phyloP scores from a whole-genome alignment of 1,140 invertebrate species.

The Thereuonema tuberculata region DNA sequence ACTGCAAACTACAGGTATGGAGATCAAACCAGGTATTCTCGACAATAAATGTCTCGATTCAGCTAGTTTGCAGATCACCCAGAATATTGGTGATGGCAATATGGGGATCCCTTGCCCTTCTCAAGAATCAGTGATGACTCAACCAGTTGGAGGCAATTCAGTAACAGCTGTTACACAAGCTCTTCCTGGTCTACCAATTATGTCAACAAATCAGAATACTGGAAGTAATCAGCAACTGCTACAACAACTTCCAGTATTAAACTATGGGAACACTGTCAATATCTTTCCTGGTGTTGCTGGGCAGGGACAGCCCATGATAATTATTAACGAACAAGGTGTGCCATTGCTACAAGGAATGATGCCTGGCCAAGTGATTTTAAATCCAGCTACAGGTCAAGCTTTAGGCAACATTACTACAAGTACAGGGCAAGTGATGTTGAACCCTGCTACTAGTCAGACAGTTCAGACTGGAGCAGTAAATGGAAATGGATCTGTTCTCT shows the following conservation, averaged over 20 bases:
- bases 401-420: not conserved
- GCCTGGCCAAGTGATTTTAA: not conserved
- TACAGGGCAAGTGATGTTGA: too few species aligned
- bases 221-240: conserved; percentile 10
- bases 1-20: not conserved
- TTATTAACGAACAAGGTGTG: conserved; percentile 26
- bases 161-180: conserved; percentile 15
- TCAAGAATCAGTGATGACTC: not conserved
- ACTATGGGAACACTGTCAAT: conserved; percentile 5
- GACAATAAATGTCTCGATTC: not conserved
- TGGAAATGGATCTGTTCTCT: too few species aligned
- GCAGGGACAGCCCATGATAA: conserved; percentile 23
- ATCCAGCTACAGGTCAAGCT: not conserved
- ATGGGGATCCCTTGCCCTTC: too few species aligned
- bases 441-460: too few species aligned
- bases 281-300: not conserved
- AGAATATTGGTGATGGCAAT: too few species aligned
- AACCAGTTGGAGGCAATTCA: not conserved
- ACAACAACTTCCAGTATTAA: conserved; percentile 9
- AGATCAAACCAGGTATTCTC: not conserved
- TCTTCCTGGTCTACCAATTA: conserved; percentile 16
- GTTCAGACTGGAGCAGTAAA: too few species aligned
- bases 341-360: conserved; percentile 20
- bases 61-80: too few species aligned
- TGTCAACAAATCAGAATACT: conserved; percentile 17